Percentiles rank a stretch among this genome's conserved stretches.
Evolutionary conservation across 23 tunicate genomes (phyloP).

Genomic region (Phallusia fumigata): DNA sequence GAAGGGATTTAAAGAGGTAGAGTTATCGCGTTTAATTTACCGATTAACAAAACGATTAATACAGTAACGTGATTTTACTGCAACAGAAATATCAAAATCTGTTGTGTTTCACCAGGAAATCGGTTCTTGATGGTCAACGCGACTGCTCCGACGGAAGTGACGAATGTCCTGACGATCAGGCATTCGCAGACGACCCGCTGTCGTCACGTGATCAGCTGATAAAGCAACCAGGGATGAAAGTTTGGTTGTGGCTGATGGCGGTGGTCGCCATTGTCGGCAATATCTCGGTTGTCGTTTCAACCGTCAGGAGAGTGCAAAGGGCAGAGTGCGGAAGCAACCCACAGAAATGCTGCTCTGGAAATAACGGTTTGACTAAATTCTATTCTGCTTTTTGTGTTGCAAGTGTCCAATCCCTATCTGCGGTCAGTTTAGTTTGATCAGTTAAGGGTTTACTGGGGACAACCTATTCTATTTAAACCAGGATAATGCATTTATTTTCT

Average conservation of each 20-base stretch:
- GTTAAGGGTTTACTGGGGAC: too few species aligned
- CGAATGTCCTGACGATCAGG: slow-evolving; percentile 48
- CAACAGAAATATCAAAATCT: too few species aligned
- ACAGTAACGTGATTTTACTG: too few species aligned
- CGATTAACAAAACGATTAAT: too few species aligned
- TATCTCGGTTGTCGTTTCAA: slow-evolving; percentile 25
- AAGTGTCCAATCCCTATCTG: too few species aligned
- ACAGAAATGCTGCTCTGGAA: neutral
- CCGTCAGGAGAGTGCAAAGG: neutral
- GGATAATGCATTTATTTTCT: too few species aligned
- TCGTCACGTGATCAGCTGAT: slow-evolving; percentile 47
- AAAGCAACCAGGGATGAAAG: neutral
- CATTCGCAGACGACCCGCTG: slow-evolving; percentile 31
- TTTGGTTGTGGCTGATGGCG: slow-evolving; percentile 38
- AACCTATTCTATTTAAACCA: too few species aligned
- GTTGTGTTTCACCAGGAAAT: slow-evolving; percentile 9
- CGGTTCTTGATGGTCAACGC: slow-evolving; percentile 37
- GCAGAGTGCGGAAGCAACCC: neutral
- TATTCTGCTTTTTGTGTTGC: neutral
- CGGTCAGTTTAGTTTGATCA: too few species aligned
- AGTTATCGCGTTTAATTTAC: too few species aligned
- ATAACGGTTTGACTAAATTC: neutral
- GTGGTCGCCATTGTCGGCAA: slow-evolving; percentile 46
- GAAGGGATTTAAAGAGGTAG: too few species aligned
- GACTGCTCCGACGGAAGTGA: slow-evolving; percentile 73